phyloP scores from a whole-genome alignment of 2,797 vertebrate species.

The Garrulus glandarius region DNA sequence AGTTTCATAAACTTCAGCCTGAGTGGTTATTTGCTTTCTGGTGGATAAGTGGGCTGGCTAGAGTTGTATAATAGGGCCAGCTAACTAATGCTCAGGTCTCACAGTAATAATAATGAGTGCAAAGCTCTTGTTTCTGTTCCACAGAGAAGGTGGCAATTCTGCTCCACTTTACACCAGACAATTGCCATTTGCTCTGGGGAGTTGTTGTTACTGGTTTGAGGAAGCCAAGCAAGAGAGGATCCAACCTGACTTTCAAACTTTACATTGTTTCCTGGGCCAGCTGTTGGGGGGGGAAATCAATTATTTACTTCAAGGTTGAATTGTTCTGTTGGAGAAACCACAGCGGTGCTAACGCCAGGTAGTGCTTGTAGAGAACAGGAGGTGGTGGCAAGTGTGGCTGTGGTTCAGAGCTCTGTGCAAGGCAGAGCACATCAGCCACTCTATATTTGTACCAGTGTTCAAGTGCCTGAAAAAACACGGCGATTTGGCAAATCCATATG shows the following conservation, averaged over 20 bases:
- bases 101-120: neutral
- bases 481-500: neutral
- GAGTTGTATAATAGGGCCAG: neutral
- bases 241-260: neutral
- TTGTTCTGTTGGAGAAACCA: neutral
- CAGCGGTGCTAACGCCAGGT: accelerated
- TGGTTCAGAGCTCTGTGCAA: neutral
- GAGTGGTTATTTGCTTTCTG: conserved; percentile 45
- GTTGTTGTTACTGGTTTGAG: neutral
- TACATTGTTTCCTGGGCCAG: neutral
- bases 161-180: neutral
- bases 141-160: neutral
- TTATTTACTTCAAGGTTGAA: neutral
- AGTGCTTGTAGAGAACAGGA: neutral
- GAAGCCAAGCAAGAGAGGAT: neutral
- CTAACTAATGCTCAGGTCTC: neutral
- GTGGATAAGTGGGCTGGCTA: conserved; percentile 7
- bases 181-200: neutral
- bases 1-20: conserved; percentile 56
- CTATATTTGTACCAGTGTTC: neutral
- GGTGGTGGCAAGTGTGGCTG: neutral
- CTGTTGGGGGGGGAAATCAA: accelerated
- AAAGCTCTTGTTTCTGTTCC: neutral
- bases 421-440: neutral
- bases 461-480: neutral